Base-by-base conservation (phyloP, 1,140 invertebrate genomes). In the Neelides sp. region DNA sequence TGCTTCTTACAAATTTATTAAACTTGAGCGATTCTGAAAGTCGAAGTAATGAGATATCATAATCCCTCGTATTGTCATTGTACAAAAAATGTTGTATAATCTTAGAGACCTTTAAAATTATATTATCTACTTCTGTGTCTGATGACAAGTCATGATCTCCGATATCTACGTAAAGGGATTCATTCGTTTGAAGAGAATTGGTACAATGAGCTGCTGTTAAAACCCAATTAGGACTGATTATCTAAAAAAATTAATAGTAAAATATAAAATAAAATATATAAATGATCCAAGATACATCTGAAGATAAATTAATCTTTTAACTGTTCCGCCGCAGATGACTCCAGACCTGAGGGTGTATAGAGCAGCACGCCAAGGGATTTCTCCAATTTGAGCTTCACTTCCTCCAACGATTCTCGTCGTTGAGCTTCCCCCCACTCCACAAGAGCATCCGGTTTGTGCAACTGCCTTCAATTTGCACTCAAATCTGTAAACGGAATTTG, bases 401-500 rank as follows among this genome's bases (percentile, higher is more conserved):
- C 79, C 79, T 2, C 76, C 76, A 1, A 80, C 76, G 45, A 81
- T 80, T 52, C 72, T 70, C 1, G 64, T 68, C 74, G 32, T 27
- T 36, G 17, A 27, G 4, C 15, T 19, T 7, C 36, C 36, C 5
- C 36, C 20, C 5, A 15, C 36, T 7, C 5, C 7, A 7, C 15
- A 4, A 4, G n/a, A 39, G n/a, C 15, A 4, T 39, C 15, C 15
- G 5, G 20, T 23, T 42, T n/a, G n/a, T n/a, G n/a, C 5, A 3
- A 42, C 40, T 23, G 26, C 40, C 8, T 5, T 20, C 7, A 42
- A 3, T 23, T 19, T 42, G 26, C 40, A 42, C 10, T 42, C 26
- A 15, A 42, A 42, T 15, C 40, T 19, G 19, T 20, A 42, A 19
- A 23, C 20, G 13, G 22, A 23, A 4, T 3, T 3, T 10, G 17